Evolutionary conservation across 2,797 vertebrate species (phyloP), one percentile per base, ranked within the genome.

Genomic region (Hydrocynus forskahlii): DNA sequence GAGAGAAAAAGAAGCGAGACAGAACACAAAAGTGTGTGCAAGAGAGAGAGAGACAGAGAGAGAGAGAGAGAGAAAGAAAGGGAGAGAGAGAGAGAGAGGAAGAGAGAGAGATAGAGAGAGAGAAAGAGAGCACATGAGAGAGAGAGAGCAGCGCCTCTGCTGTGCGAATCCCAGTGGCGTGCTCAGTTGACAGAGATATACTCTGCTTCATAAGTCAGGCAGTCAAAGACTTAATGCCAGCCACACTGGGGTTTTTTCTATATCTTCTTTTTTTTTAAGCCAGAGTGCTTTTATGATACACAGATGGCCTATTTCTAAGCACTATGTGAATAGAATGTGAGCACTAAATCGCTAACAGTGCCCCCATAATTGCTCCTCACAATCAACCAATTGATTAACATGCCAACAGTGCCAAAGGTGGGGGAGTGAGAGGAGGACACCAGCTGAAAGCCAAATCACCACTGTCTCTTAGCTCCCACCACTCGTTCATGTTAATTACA

Each of bases 391-490:
- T 75, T 81, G 74, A 78, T 81, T 85, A 69, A 74, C 79, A 81
- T 80, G 84, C 84, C 81, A 84, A 19, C 66, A 40, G 63, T 80
- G 78, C 45, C 55, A 19, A 13, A 69, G 69, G 25, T 78, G 52
- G 75, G 60, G 60, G 38, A 68, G 67, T 69, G 69, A 63, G 74
- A 79, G 66, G 74, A 77, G 67, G 66, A 74, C 71, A 81, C 50
- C 66, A 67, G 19, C 84, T 76, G 78, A 87, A 81, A 84, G 62
- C 80, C 78, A 80, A 84, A 82, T 80, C 71, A 81, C 82, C 69
- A 78, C 63, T 68, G 73, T 76, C 68, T 77, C 78, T 68, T 75
- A 55, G 59, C 76, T 69, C 40, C 29, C 57, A 63, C 43, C 62
- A 69, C 63, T 84, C 66, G 79, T 82, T 81, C 81, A 79, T 43